phyloP scores from a whole-genome alignment of 2,113 vertebrate genomes.

The Podiceps cristatus region DNA sequence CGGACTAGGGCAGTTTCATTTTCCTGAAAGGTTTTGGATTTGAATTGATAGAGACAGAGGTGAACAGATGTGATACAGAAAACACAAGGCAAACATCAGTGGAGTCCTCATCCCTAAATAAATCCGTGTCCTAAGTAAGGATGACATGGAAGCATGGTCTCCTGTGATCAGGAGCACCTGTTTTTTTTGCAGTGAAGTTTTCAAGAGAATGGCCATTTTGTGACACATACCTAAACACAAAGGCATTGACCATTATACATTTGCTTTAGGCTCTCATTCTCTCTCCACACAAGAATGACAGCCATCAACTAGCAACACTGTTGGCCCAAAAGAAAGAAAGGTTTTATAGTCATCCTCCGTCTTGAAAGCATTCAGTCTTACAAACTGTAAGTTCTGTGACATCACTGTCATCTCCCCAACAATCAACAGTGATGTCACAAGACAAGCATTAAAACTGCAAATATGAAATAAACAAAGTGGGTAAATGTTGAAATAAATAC shows the following conservation, averaged over 20 bases:
- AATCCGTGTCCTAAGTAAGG: background rate
- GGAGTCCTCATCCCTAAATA: background rate
- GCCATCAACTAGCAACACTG: background rate
- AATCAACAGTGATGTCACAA: background rate
- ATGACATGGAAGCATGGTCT: background rate
- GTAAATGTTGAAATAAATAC: background rate
- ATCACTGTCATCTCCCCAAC: background rate
- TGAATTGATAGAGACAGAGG: background rate
- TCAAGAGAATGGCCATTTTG: background rate
- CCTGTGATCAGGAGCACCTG: background rate
- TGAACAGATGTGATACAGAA: background rate
- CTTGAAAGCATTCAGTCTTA: background rate
- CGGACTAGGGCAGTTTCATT: background rate
- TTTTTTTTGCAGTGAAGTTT: background rate
- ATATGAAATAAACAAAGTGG: background rate
- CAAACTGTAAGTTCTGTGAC: background rate
- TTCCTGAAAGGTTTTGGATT: background rate
- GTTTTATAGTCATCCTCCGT: background rate
- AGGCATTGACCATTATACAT: background rate
- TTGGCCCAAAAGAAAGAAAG: background rate
- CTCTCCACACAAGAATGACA: background rate
- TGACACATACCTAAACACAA: background rate
- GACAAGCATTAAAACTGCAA: background rate
- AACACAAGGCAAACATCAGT: background rate
- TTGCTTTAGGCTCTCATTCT: background rate